These are phyloP conservation scores for Chironomus riparius DNA, from an alignment of 2,888 invertebrate genomes.

Conservation along the genomic window DNA sequence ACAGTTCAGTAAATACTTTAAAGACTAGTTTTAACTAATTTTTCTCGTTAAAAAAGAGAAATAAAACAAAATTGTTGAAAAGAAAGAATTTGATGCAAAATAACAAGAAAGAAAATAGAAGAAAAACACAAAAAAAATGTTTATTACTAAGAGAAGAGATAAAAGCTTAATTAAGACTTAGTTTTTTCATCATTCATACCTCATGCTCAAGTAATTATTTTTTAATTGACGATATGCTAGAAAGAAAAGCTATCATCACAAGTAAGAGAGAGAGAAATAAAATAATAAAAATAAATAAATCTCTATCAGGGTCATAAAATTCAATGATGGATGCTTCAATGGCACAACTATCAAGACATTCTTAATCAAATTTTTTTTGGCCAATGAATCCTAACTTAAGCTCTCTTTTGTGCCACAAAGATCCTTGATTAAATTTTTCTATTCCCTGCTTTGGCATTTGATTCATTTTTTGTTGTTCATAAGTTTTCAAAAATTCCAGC, in stretches of 20 bases:
- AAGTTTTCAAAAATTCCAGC: background rate
- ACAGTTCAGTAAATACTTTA: background rate
- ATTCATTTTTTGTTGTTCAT: background rate
- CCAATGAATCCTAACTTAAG: background rate
- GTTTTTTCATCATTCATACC: constrained; percentile 22
- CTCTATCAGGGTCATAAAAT: background rate
- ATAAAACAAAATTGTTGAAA: too few species aligned
- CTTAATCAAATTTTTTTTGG: background rate
- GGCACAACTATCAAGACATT: background rate
- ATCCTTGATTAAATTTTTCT: constrained; percentile 8
- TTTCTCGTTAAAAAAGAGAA: background rate
- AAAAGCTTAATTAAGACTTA: background rate
- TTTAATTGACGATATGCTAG: background rate
- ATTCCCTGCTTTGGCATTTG: background rate
- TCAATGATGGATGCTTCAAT: background rate
- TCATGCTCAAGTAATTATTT: constrained; percentile 17
- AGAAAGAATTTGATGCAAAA: background rate
- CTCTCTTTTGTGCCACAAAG: background rate
- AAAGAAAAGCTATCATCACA: constrained; percentile 3
- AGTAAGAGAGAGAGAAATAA: background rate
- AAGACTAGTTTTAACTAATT: background rate
- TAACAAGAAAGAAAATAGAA: too few species aligned
- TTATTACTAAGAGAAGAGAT: background rate
- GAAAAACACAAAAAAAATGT: too few species aligned
- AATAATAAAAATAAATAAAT: background rate